Conservation (phyloP, 2,888 invertebrate species). For the Pycnomerus fuliginosus region DNA sequence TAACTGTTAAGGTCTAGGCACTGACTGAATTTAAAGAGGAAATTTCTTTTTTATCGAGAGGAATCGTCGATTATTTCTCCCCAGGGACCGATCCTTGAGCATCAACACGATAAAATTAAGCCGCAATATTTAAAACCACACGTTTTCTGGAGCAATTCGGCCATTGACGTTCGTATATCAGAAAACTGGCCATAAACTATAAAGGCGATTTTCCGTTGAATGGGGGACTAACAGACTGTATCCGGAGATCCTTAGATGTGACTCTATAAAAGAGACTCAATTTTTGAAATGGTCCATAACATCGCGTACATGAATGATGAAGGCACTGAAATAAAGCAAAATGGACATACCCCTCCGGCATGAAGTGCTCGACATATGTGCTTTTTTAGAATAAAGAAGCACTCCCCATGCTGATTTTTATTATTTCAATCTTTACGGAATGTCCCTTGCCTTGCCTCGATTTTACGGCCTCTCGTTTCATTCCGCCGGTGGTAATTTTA, state of each 20-base stretch:
- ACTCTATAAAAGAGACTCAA: conserved; percentile 37
- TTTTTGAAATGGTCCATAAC: conserved; percentile 40
- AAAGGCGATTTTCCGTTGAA: conserved; percentile 15
- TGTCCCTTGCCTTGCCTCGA: too few species aligned
- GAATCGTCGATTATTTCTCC: too few species aligned
- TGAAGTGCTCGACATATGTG: conserved; percentile 5
- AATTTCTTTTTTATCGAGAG: too few species aligned
- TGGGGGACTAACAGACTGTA: conserved; percentile 6
- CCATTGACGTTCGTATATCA: conserved; percentile 13
- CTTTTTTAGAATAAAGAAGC: conserved; percentile 4
- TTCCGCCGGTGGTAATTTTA: too few species aligned
- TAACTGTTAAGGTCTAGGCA: too few species aligned
- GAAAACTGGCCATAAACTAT: conserved; percentile 10
- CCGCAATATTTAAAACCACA: too few species aligned
- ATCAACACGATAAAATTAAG: too few species aligned
- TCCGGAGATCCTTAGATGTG: conserved; percentile 11
- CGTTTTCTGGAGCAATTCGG: too few species aligned
- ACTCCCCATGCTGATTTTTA: conserved; percentile 7
- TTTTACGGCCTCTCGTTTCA: too few species aligned
- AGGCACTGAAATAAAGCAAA: conserved; percentile 17
- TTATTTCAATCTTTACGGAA: conserved; percentile 11
- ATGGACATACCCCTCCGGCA: conserved; percentile 14
- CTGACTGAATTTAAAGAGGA: too few species aligned
- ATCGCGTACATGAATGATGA: conserved; percentile 34
- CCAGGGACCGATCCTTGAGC: too few species aligned